Base-by-base conservation (phyloP, 1,140 invertebrate genomes). In the Musca vetustissima region DNA sequence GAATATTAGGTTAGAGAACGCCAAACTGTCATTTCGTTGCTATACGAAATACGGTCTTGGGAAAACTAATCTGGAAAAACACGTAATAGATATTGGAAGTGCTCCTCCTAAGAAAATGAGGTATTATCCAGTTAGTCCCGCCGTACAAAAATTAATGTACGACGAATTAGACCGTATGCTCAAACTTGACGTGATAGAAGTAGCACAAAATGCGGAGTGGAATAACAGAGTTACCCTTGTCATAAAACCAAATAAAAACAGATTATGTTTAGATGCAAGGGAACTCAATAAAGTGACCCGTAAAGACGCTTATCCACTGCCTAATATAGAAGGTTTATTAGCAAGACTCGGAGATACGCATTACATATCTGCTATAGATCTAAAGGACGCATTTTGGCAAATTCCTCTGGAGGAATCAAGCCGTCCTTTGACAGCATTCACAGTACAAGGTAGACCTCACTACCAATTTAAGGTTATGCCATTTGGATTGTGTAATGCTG, bases 191-290 rank as follows among this genome's bases (percentile, higher is more conserved):
- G 49, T 52, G 2, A 52, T 52, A 1, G 49, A 52, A 19, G 11
- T 52, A 4, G 49, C 13, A 13, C 17, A 19, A 52, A 4, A 52
- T 19, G n/a, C 49, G 2, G 49, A 52, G 6, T 52, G 49, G 49
- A 52, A 52, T 19, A 52, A 52, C 9, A 52, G 49, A 11, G 21
- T 21, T 11, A 52, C 49, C 1, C 17, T 52, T 2, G 49, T 52
- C 4, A 24, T 24, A 6, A 64, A 64, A 32, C 28, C 73, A 17
- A 48, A 64, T 21, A 67, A 67, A 55, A 70, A 47, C 0, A 22
- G 81, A 15, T 73, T 83, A 50, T 83, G 80, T 71, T 73, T 83
- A 1, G 80, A 83, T 67, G 78, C 76, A 53, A 47, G 81, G 14
- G 70, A 71, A 17, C 55, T 84, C 0, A 83, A 83, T 59, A 21